A percentile compares a stretch with the other conserved stretches of the same genome.
Conservation (phyloP, 1,140 invertebrate species). For the Hylaeus anthracinus region DNA sequence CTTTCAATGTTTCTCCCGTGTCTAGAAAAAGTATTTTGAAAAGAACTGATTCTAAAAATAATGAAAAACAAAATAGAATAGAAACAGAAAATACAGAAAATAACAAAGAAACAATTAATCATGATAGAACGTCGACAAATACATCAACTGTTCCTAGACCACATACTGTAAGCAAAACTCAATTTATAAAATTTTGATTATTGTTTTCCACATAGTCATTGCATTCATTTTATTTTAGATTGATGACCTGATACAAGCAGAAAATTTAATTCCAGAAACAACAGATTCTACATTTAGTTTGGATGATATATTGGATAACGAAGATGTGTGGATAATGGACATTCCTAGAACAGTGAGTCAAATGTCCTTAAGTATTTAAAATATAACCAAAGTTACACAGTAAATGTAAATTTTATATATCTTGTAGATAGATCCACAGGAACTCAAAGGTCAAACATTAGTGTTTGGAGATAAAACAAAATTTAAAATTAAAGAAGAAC, state of each 20-base stretch:
- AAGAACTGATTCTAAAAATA: neutral
- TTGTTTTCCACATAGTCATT: conserved; percentile 4
- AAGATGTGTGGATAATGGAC: conserved; percentile 72
- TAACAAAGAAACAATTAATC: neutral
- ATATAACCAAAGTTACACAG: neutral
- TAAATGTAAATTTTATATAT: neutral
- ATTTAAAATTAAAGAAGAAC: conserved; percentile 65
- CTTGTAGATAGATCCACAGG: conserved; percentile 62
- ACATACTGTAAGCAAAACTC: conserved; percentile 52
- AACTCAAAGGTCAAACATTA: conserved; percentile 63
- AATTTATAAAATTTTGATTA: neutral
- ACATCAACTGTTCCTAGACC: conserved; percentile 38
- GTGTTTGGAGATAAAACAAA: conserved; percentile 68
- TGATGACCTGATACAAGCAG: conserved; percentile 56
- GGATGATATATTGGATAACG: conserved; percentile 63
- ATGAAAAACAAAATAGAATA: neutral
- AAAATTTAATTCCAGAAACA: conserved; percentile 45
- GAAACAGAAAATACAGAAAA: neutral
- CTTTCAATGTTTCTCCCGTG: neutral
- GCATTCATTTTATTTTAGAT: conserved; percentile 55
- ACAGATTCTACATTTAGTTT: conserved; percentile 59
- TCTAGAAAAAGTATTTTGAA: conserved; percentile 54
- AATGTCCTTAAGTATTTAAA: neutral
- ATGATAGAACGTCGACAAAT: neutral
- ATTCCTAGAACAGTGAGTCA: conserved; percentile 67